phyloP scores from a whole-genome alignment of 2,113 vertebrate genomes.

The Istiophorus platypterus region DNA sequence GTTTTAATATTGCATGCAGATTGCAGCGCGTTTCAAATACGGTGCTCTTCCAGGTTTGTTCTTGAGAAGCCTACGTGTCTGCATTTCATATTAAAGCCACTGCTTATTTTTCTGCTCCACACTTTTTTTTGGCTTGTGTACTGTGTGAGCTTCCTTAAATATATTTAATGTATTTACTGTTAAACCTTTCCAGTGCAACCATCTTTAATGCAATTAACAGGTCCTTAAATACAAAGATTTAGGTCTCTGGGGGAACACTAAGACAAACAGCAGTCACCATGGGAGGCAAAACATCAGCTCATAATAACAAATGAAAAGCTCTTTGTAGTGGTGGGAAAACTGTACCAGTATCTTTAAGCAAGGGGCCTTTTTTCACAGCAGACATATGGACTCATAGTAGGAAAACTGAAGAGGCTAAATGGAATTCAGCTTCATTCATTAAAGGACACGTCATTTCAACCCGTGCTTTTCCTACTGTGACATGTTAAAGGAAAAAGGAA shows the following conservation, averaged over 20 bases:
- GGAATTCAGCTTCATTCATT: not conserved
- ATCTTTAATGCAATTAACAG: constrained; percentile 59
- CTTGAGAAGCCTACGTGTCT: constrained; percentile 25
- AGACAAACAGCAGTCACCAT: not conserved
- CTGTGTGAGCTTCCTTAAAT: not conserved
- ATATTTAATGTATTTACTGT: too few relatives aligned
- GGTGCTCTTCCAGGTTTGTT: constrained; percentile 16
- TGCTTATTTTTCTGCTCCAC: not conserved
- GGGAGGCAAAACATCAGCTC: constrained; percentile 44
- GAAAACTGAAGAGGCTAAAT: not conserved
- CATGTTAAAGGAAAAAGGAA: not conserved
- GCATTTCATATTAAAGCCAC: not conserved
- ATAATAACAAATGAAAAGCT: constrained; percentile 9
- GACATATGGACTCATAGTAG: not conserved
- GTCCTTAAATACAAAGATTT: constrained; percentile 44
- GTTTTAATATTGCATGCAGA: constrained; percentile 48
- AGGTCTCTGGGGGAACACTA: constrained; percentile 26
- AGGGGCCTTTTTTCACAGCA: not conserved
- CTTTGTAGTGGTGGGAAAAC: not conserved
- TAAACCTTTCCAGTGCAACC: constrained; percentile 61
- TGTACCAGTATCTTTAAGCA: constrained; percentile 6
- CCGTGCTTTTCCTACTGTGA: not conserved
- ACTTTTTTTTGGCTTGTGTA: not conserved
- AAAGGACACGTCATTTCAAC: too few relatives aligned
- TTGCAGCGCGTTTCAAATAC: constrained; percentile 26